A percentile compares a stretch with the other conserved stretches of the same genome.
These are phyloP conservation scores for Aurelia coerulea DNA, from an alignment of 30 jellyfish, hydroid and myxozoan species.

Conservation along the genomic window DNA sequence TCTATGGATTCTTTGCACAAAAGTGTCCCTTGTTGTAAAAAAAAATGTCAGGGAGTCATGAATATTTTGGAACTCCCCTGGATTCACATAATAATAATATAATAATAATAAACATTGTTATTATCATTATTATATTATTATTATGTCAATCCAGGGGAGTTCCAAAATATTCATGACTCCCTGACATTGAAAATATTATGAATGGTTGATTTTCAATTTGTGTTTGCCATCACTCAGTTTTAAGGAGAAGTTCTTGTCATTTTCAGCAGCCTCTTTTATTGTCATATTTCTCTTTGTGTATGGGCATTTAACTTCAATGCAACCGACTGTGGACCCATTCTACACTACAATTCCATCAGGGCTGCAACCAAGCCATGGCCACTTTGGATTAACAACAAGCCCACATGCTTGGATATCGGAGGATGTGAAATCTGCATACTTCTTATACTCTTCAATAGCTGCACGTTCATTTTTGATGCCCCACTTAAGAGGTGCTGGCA, in stretches of 20 bases:
- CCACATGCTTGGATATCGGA: constrained; percentile 9
- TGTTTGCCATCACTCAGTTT: constrained; percentile 6
- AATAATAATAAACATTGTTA: too few species aligned
- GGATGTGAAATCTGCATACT: neutral
- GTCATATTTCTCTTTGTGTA: constrained; percentile 25
- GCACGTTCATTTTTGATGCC: constrained; percentile 23
- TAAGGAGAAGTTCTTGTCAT: constrained; percentile 22
- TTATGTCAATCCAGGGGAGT: constrained; percentile 13
- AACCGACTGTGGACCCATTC: neutral
- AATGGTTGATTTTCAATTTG: constrained; percentile 1
- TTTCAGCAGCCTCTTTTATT: constrained; percentile 29
- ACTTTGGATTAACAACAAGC: constrained; percentile 3
- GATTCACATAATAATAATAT: constrained; percentile 8
- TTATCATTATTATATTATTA: too few species aligned
- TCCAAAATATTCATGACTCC: too few species aligned
- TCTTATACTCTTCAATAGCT: constrained; percentile 20
- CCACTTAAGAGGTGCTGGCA: constrained; percentile 47
- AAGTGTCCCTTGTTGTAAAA: too few species aligned
- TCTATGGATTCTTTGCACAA: too few species aligned
- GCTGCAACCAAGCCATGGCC: constrained; percentile 20
- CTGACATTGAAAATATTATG: constrained; percentile 4
- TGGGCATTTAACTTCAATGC: constrained; percentile 24
- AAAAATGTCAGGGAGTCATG: constrained; percentile 30
- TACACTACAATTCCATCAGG: constrained; percentile 21
- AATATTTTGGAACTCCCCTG: too few species aligned